These are phyloP conservation scores for Cyclura pinguis DNA, from an alignment of 2,797 vertebrate genomes.

Conservation along the genomic window DNA sequence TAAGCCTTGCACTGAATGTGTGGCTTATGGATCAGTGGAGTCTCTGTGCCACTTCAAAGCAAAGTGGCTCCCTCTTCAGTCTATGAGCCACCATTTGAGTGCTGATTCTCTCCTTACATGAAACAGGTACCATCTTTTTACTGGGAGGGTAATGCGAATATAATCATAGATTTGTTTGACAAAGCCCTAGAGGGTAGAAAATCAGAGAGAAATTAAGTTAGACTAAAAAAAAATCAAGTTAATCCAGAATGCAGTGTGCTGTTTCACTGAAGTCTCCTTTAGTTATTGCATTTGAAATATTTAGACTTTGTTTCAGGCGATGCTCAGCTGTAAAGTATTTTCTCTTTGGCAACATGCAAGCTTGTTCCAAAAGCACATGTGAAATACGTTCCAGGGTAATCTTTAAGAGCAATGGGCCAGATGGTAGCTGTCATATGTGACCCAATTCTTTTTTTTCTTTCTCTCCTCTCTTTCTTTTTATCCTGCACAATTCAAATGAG, in stretches of 20 bases:
- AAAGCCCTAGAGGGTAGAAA: rapidly evolving
- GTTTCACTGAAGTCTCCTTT: not conserved
- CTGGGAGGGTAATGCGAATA: not conserved
- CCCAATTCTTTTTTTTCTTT: slow-evolving; percentile 65
- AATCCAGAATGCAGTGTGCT: not conserved
- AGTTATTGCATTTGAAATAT: slow-evolving; percentile 48
- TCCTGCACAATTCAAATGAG: slow-evolving; percentile 65
- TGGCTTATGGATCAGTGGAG: too few relatives aligned
- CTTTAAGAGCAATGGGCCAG: slow-evolving; percentile 73
- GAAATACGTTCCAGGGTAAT: slow-evolving; percentile 76
- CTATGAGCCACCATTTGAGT: too few relatives aligned
- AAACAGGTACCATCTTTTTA: not conserved
- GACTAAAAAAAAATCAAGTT: slow-evolving; percentile 42
- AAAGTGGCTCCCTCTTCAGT: too few relatives aligned
- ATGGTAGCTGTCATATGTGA: slow-evolving; percentile 78
- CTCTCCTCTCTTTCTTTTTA: slow-evolving; percentile 19
- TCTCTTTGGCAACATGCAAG: slow-evolving; percentile 67
- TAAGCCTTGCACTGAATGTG: too few relatives aligned
- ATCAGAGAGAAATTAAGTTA: not conserved
- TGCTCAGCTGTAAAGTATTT: slow-evolving; percentile 74
- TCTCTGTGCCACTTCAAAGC: too few relatives aligned
- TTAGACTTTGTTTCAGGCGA: not conserved
- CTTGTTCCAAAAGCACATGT: slow-evolving; percentile 75
- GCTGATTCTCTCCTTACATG: not conserved
- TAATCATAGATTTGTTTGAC: not conserved